Base-by-base conservation (phyloP, 2,797 vertebrate genomes). In the Centropyge bicolor region DNA sequence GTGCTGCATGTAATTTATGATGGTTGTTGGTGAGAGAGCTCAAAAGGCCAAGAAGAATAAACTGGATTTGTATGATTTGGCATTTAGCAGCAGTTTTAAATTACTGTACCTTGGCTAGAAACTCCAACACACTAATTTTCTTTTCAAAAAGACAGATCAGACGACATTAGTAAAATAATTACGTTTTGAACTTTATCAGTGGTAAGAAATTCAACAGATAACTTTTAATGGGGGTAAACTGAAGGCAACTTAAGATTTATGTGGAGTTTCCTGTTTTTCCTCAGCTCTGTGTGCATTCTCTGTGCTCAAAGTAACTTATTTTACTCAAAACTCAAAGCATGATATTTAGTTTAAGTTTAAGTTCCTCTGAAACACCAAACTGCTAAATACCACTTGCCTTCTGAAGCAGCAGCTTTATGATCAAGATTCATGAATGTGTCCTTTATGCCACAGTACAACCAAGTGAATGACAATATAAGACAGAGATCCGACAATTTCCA, bases 41-140 rank as follows among this genome's bases (percentile, higher is more conserved):
- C 38, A 65, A 69, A 80, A 74, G 73, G 62, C 82, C 19, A 46
- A 24, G 70, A 79, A 49, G 74, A 83, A 69, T 62, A 73, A 87
- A 78, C 60, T 36, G 48, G 48, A 76, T 73, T 70, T 87, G 75
- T 86, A 55, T 83, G 59, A 65, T 76, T 87, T 88, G 86, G 84
- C 86, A 12, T 78, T 82, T 20, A 7, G 17, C 41, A 24, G 76
- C 68, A 8, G 43, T 71, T 86, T 81, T 46, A 76, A 85, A 74
- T 87, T 9, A 78, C 67, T 73, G 5, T 35, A 40, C 72, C 19
- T 69, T 79, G 87, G 71, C 80, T 70, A 41, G 27, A 72, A 3
- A n/a, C 22, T 54, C 56, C 6, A 35, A 9, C 35, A 20, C 27
- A 43, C 20, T 56, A 24, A 71, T 70, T 87, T 67, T 10, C 71